Evolutionary conservation across 2,888 invertebrate genomes (phyloP), one percentile per base, ranked within the genome.

Genomic region (Plebejus melissa): DNA sequence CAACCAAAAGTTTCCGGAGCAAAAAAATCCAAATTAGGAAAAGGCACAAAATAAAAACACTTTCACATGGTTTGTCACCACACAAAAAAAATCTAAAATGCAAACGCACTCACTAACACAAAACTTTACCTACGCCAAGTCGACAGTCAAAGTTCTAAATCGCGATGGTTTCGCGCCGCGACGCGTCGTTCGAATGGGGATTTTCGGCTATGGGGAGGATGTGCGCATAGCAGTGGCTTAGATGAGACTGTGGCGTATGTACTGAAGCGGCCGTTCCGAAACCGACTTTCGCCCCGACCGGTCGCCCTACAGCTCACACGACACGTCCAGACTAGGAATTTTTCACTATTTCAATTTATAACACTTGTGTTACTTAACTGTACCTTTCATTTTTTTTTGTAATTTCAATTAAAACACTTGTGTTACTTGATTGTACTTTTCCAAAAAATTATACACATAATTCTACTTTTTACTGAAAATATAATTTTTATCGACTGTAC

Each of bases 241-340:
- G 90, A 92, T 89, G 92, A 91, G 93, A 93, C 93, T 93, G 93
- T 93, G 90, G 87, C 88, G 86, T 80, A 80, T 80, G 81, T 87
- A 84, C 87, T 87, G 90, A 89, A 87, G 83, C 89, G 87, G 83
- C 88, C 86, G 89, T 88, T 88, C 90, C 90, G 84, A 82, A 83
- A 86, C 84, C 90, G 91, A 93, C 93, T 92, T 91, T 91, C 93
- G 93, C 92, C 91, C 91, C 93, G 90, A 93, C 92, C 90, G 88
- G 91, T 93, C 91, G 93, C 91, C 91, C 92, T 88, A 93, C 92
- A 85, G 85, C 88, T 92, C 90, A 80, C 82, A 77, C 89, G 86
- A 91, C 83, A 77, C 89, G 86, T 91, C 85, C 83, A 82, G 88
- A 50, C 72, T 72, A 72, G 11, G 72, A 72, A 72, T 72, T 72